phyloP scores from a whole-genome alignment of 2,113 vertebrate genomes.

The Apus apus region DNA sequence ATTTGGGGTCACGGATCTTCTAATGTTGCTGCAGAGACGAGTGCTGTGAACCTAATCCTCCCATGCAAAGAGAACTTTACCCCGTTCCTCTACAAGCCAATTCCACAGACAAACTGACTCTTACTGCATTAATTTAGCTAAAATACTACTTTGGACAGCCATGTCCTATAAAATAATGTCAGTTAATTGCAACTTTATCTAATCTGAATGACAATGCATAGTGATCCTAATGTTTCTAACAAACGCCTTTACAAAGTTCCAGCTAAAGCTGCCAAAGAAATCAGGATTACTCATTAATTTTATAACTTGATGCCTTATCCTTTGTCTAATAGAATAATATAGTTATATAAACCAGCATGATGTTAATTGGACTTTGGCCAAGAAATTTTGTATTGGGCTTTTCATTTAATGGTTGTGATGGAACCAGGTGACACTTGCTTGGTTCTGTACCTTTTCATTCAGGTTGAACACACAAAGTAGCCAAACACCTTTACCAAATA shows the following conservation, averaged over 20 bases:
- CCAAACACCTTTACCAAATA: background rate
- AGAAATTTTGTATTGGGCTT: background rate
- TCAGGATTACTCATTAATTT: background rate
- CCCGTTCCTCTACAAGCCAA: background rate
- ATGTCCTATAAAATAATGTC: background rate
- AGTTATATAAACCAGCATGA: background rate
- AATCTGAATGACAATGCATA: background rate
- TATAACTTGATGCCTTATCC: background rate
- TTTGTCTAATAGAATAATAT: slow-evolving; percentile 4
- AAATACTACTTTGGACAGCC: background rate
- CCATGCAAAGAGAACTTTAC: background rate
- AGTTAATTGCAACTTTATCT: background rate
- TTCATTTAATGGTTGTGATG: background rate
- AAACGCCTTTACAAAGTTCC: background rate
- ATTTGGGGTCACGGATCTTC: background rate
- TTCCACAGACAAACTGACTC: background rate
- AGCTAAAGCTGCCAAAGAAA: background rate
- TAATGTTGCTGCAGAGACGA: background rate
- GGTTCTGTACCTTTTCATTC: background rate
- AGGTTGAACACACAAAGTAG: background rate
- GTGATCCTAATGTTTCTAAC: background rate
- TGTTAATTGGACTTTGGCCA: background rate
- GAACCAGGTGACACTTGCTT: background rate
- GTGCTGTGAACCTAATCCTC: background rate
- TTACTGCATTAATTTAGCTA: background rate